Base-by-base conservation (phyloP, 2,888 invertebrate genomes). In the Pristionchus japonicus region DNA sequence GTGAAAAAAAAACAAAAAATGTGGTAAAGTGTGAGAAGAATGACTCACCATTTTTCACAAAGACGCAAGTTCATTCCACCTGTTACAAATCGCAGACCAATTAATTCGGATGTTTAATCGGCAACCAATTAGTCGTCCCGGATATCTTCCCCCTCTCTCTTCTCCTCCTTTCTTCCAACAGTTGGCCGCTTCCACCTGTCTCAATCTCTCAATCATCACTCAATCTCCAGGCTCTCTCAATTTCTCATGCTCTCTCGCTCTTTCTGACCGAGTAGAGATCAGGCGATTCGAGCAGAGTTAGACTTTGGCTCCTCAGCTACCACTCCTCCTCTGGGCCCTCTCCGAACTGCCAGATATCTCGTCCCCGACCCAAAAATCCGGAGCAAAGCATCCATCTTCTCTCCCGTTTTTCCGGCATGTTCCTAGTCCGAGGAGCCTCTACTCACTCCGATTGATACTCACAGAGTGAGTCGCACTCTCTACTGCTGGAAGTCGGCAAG, bases 381-480 rank as follows among this genome's bases (percentile, higher is more conserved):
- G 31, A 27, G 43, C 20, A 15, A n/a, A 40, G n/a, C 17, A 67
- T 31, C 47, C 49, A 31, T 64, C 85, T 64, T 37, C 85, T 43
- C 34, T n/a, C 40, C 57, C 64, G 43, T 31, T 82, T 82, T 49
- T 82, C 57, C 74, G 27, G 77, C 77, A 47, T 77, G 77, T 77
- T 47, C 77, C 40, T 3, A 74, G 40, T 74, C 74, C n/a, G n/a
- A n/a, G 11, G 43, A 57, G 20, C 9, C 57, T 57, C 57, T 27
- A 23, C 57, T 57, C 77, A 27, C 23, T 74, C 34, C 23, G 23
- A 40, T 40, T 77, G 43, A 77, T 40, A 47, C 43, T 13, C 77
- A 11, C 57, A n/a, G n/a, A n/a, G n/a, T n/a, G n/a, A n/a, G n/a
- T n/a, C n/a, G n/a, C n/a, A n/a, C n/a, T n/a, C n/a, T n/a, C n/a